Evolutionary conservation across 2,888 invertebrate species (phyloP), one percentile per base, ranked within the genome.

Genomic region (Empis livida): DNA sequence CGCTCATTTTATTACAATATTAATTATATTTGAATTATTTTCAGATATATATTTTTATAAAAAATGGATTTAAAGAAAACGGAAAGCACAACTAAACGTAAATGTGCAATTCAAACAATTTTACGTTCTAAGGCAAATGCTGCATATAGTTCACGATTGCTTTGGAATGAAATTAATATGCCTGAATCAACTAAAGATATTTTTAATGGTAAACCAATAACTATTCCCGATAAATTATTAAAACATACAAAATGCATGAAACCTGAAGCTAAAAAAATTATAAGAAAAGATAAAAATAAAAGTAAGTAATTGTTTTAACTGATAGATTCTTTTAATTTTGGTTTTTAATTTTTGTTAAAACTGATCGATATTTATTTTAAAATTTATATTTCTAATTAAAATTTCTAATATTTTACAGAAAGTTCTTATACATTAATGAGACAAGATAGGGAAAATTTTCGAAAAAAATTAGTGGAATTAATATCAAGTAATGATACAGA

Each of bases 381-480:
- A n/a, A n/a, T n/a, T n/a, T n/a, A n/a, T n/a, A 15, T 44, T 43
- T 42, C 11, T 20, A 20, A 20, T 20, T 20, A 6, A 20, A 20
- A 6, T 20, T 5, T 20, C 4, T 20, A 20, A 5, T 20, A 20
- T 32, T 44, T 60, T 58, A 47, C 57, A 79, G 78, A 74, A 48
- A 74, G 77, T 65, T 78, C 78, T 45, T 87, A 81, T 57, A 79
- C 83, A 32, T 74, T 74, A 5, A 73, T 82, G 71, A 74, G 84
- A 37, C 76, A 76, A 63, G 84, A 88, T 53, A 74, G 91, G 17
- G 90, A 91, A 65, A 80, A 84, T 56, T 93, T 92, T 68, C 77
- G 93, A 27, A 76, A 79, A 54, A 81, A 83, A 59, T 70, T 93
- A 48, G 82, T 91, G 45, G 78, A 80, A 54, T 72, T 88, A 51